Percentiles rank a stretch among this genome's conserved stretches.
These are phyloP conservation scores for Hypolimnas misippus DNA, from an alignment of 2,888 invertebrate genomes.

Conservation along the genomic window DNA sequence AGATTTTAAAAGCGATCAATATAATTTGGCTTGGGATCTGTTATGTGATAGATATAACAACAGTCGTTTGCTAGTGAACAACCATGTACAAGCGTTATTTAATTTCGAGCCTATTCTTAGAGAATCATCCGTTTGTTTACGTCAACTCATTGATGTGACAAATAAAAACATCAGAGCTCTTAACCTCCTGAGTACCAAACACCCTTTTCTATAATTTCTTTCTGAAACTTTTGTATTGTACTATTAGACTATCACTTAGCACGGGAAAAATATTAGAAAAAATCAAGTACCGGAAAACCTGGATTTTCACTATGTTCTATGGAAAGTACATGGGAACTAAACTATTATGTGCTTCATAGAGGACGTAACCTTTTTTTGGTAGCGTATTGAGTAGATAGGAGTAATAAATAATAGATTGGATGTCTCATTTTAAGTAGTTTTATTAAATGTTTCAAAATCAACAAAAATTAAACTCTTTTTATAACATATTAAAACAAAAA, in stretches of 20 bases:
- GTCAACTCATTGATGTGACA: too few relatives aligned
- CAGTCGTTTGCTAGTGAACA: too few relatives aligned
- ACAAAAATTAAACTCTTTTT: background rate
- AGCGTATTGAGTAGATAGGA: background rate
- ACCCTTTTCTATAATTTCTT: background rate
- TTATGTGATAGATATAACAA: too few relatives aligned
- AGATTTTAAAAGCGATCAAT: too few relatives aligned
- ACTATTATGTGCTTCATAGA: background rate
- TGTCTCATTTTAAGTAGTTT: background rate
- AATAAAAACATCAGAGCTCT: too few relatives aligned
- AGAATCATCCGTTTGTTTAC: too few relatives aligned
- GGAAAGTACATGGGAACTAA: background rate
- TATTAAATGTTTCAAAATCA: background rate
- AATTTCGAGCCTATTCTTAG: too few relatives aligned
- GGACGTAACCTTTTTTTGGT: background rate
- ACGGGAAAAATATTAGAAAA: background rate
- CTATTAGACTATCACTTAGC: background rate
- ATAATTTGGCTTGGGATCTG: too few relatives aligned
- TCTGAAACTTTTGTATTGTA: background rate
- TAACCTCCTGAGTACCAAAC: background rate
- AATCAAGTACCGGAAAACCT: background rate
- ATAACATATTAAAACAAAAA: background rate
- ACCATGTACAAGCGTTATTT: too few relatives aligned
- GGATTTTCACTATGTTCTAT: background rate
- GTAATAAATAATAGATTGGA: background rate